Percentiles rank a stretch among this genome's conserved stretches.
phyloP scores from a whole-genome alignment of 2,797 vertebrate species.

The Gymnodraco acuticeps region DNA sequence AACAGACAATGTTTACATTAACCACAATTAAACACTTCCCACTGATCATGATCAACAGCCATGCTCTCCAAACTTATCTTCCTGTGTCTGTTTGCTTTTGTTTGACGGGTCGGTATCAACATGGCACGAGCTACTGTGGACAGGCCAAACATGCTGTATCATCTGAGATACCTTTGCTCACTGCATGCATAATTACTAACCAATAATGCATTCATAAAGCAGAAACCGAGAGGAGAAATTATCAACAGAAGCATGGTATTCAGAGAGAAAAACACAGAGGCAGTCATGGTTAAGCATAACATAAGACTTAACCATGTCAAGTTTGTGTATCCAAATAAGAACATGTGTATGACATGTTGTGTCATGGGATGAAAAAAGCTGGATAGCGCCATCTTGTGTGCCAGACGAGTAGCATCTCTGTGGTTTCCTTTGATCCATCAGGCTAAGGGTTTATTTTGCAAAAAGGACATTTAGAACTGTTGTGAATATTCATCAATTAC shows the following conservation, averaged over 20 bases:
- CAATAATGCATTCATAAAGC: slow-evolving; percentile 15
- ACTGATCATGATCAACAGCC: slow-evolving; percentile 48
- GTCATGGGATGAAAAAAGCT: too few species aligned
- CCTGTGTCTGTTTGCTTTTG: slow-evolving; percentile 64
- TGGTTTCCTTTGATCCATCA: too few species aligned
- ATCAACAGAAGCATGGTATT: background rate
- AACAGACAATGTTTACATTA: slow-evolving; percentile 64
- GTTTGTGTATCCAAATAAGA: slow-evolving; percentile 5
- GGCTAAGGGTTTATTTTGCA: too few species aligned
- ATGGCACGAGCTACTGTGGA: slow-evolving; percentile 30
- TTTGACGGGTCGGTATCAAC: slow-evolving; percentile 70
- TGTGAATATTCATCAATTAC: too few species aligned
- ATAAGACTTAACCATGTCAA: background rate
- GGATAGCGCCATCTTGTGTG: too few species aligned
- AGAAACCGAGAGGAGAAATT: background rate
- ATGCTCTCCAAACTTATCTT: slow-evolving; percentile 42
- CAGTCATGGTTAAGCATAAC: background rate
- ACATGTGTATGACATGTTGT: too few species aligned
- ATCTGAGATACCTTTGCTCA: slow-evolving; percentile 28
- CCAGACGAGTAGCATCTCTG: too few species aligned
- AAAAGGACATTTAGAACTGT: too few species aligned
- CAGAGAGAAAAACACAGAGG: background rate
- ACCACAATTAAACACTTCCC: slow-evolving; percentile 63
- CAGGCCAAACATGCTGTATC: slow-evolving; percentile 32
- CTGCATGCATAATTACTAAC: slow-evolving; percentile 34